These are phyloP conservation scores for Stichodactyla helianthus DNA, from an alignment of 64 coral and sea anemone genomes.

Conservation along the genomic window DNA sequence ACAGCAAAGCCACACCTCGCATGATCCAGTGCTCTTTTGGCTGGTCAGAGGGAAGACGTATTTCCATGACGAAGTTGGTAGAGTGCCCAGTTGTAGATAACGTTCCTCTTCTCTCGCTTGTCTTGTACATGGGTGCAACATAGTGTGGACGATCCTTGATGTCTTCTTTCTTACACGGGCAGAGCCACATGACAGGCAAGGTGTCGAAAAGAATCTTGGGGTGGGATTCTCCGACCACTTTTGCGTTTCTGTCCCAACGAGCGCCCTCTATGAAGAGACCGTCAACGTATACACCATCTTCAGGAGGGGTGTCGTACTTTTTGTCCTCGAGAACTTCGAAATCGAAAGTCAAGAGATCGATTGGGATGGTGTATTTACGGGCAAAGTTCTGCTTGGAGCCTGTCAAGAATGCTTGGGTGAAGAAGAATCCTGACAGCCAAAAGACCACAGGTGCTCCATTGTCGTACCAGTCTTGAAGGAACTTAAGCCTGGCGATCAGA, in stretches of 20 bases:
- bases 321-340: conserved; percentile 91
- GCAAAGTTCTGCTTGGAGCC: conserved; percentile 98
- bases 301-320: conserved; percentile 77
- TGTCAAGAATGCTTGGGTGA: conserved; percentile 96
- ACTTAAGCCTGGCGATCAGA: conserved; percentile 86
- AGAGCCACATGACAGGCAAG: conserved; percentile 93
- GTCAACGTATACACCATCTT: conserved; percentile 90
- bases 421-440: conserved; percentile 97
- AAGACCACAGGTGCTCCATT: conserved; percentile 80
- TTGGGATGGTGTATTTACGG: conserved; percentile 96
- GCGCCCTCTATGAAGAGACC: conserved; percentile 95
- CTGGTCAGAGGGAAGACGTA: conserved; percentile 97
- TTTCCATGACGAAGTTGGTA: conserved; percentile 99
- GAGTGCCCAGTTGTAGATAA: conserved; percentile 97
- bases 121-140: conserved; percentile 92
- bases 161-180: conserved; percentile 93
- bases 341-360: conserved; percentile 88
- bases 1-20: conserved; percentile 94
- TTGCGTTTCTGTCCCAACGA: conserved; percentile 76
- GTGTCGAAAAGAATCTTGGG: conserved; percentile 79
- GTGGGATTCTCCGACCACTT: conserved; percentile 80
- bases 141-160: conserved; percentile 77
- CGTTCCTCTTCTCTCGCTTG: conserved; percentile 94
- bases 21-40: conserved; percentile 97
- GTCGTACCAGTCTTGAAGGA: conserved; percentile 97